Evolutionary conservation across 2,797 vertebrate genomes (phyloP).

Genomic region (Channallabes apus): DNA sequence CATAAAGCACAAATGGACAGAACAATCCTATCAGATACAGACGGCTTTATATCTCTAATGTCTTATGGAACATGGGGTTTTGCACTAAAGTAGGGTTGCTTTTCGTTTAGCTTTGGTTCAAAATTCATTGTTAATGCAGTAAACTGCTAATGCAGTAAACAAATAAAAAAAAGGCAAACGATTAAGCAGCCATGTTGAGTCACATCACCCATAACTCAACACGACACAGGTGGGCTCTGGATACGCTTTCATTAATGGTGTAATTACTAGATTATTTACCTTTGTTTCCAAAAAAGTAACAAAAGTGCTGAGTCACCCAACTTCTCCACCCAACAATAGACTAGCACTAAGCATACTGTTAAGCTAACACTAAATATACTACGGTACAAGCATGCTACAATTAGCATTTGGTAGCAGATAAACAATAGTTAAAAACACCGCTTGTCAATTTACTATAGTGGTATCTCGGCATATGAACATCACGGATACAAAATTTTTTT

Average conservation of each 20-base stretch:
- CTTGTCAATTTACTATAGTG: not conserved
- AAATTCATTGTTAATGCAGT: too few species aligned
- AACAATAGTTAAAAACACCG: not conserved
- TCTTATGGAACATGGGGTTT: not conserved
- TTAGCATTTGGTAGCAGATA: not conserved
- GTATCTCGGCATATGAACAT: too few species aligned
- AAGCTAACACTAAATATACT: not conserved
- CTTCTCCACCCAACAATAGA: not conserved
- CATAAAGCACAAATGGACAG: not conserved
- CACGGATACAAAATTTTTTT: too few species aligned
- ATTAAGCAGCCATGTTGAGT: not conserved
- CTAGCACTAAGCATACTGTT: not conserved
- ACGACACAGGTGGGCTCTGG: not conserved
- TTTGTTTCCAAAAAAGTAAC: not conserved
- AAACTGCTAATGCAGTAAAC: not conserved
- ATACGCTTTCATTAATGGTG: not conserved
- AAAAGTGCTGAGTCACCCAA: not conserved
- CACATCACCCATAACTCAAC: not conserved
- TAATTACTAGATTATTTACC: not conserved
- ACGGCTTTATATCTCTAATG: not conserved
- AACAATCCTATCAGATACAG: slow-evolving; percentile 11
- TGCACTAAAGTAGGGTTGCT: not conserved
- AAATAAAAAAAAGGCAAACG: not conserved
- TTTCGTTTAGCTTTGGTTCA: too few species aligned
- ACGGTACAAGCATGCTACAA: not conserved